Base-by-base conservation (phyloP, 1,140 invertebrate genomes). In the Charaxes varanes region DNA sequence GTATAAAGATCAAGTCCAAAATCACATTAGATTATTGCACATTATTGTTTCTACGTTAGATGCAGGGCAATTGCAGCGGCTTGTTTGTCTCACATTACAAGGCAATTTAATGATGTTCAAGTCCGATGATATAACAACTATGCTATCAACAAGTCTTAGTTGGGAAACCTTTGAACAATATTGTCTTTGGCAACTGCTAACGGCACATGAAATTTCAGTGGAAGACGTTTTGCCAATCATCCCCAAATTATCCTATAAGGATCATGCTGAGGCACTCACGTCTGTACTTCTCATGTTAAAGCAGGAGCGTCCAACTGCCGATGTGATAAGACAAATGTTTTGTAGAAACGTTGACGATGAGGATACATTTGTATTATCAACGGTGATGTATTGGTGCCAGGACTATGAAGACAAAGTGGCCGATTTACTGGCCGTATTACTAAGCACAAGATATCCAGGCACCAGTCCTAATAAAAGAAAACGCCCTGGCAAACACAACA, bases 161-260 rank as follows among this genome's bases (percentile, higher is more conserved):
- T 99, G 97, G 96, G 97, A 99, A 76, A 97, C 96, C 1, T 95
- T 97, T 58, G 97, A 98, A 76, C 97, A 99, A 68, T 94, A 95
- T 67, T 98, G 95, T 69, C 87, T 99, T 4, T 99, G 97, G 97
- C 95, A 98, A 83, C 86, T 99, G 17, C 89, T 98, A 21, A 90
- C 92, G 49, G 95, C 96, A 23, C 97, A 98, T 65, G 94, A 96
- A 72, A 94, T 98, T 62, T 91, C 94, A 6, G 88, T 97, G 3
- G 94, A 97, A 62, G 90, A 93, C 62, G 90, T 98, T 32, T 85
- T 98, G 69, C 94, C 96, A 16, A 88, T 98, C 56, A 87, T 99
- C 54, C 93, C 95, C 2, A 93, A 95, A 72, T 82, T 99, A 33
- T 93, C 97, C 65, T 94, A 91, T 84, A 87, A 89, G 61, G 91